Conservation (phyloP, 2,113 vertebrate genomes). For the Paralichthys olivaceus region DNA sequence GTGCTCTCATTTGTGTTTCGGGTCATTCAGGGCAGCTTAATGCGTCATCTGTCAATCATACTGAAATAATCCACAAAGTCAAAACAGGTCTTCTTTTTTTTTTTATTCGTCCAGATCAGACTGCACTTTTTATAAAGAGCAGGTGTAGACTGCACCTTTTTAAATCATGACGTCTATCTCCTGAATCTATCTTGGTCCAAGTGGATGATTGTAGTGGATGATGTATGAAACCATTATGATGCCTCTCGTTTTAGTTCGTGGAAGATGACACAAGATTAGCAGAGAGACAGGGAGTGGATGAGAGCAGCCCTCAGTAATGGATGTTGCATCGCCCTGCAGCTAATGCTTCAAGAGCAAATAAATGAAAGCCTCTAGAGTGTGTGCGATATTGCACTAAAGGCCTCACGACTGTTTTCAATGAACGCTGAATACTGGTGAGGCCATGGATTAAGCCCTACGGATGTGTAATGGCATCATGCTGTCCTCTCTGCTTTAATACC, state of each 20-base stretch:
- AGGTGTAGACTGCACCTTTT: neutral
- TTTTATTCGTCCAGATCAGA: neutral
- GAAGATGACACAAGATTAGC: conserved; percentile 36
- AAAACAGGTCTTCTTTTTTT: neutral
- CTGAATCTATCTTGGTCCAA: neutral
- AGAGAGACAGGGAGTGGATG: conserved; percentile 13
- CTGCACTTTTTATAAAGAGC: neutral
- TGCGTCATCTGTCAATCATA: no score
- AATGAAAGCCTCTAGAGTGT: conserved; percentile 57
- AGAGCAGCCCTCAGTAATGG: conserved; percentile 44
- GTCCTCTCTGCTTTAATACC: conserved; percentile 54
- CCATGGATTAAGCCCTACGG: conserved; percentile 47
- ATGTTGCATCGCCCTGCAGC: conserved; percentile 43
- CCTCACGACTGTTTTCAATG: conserved; percentile 46
- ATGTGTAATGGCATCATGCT: conserved; percentile 58
- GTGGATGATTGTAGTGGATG: neutral
- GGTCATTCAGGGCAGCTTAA: no score
- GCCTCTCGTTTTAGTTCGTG: conserved; percentile 33
- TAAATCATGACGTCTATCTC: neutral
- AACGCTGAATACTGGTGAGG: conserved; percentile 39
- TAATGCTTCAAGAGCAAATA: conserved; percentile 63
- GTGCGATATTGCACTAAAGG: conserved; percentile 43
- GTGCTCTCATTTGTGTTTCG: no score
- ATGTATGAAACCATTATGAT: conserved; percentile 8
- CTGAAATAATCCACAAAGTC: neutral